These are phyloP conservation scores for Microcebus griseorufus DNA, from an alignment of 2,113 vertebrate genomes.

Conservation along the genomic window DNA sequence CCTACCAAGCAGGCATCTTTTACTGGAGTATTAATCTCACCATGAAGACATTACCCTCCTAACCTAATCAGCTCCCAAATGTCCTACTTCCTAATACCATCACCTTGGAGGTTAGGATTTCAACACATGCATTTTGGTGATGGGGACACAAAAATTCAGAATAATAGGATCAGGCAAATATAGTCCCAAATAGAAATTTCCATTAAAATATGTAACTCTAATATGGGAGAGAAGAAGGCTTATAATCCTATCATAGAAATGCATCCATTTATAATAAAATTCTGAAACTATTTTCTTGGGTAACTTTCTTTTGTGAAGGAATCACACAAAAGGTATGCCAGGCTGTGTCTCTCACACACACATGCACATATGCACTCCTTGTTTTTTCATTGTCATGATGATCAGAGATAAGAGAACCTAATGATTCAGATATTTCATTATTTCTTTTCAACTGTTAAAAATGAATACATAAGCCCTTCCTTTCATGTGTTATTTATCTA, in stretches of 20 bases:
- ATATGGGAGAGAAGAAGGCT: background rate
- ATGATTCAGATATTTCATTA: background rate
- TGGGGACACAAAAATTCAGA: background rate
- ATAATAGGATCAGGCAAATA: background rate
- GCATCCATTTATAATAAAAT: background rate
- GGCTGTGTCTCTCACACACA: background rate
- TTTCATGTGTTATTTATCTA: too few species aligned
- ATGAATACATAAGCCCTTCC: conserved; percentile 71
- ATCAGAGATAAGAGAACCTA: background rate
- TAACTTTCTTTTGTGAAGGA: background rate
- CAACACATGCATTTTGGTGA: background rate
- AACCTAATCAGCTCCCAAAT: background rate
- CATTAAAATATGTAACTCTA: background rate
- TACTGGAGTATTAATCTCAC: too few species aligned
- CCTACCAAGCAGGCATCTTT: background rate
- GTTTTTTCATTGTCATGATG: background rate
- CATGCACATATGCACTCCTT: background rate
- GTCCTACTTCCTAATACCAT: background rate
- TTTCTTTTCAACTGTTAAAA: conserved; percentile 57
- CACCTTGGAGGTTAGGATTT: background rate
- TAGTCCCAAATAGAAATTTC: background rate
- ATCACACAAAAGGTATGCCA: background rate
- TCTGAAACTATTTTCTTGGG: background rate
- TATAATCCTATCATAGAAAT: background rate
- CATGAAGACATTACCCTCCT: background rate